Base-by-base conservation (phyloP, 2,113 vertebrate genomes). In the Oryzias curvinotus region DNA sequence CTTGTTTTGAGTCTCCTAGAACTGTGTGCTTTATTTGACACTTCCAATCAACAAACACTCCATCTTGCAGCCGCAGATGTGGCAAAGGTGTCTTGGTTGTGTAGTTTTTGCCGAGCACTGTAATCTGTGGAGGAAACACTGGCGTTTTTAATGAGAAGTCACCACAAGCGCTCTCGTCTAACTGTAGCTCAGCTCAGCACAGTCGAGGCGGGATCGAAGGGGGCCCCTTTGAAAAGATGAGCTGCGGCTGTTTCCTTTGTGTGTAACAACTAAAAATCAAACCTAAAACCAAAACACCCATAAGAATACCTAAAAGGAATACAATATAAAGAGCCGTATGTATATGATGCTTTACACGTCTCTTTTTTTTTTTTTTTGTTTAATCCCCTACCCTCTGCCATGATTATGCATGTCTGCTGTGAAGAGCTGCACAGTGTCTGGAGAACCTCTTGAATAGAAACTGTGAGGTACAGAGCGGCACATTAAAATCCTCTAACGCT, bases 261-360 rank as follows among this genome's bases (percentile, higher is more conserved):
- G 85, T 85, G 85, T 87, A 86, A 79, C 86, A 69, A 75, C 63
- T 75, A 66, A 80, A 88, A 89, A 88, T 87, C 84, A 88, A 91
- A 92, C 79, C 81, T 78, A 73, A 87, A 88, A 86, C 83, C 82
- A 86, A 88, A 91, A 90, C 85, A 89, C 89, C 90, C 90, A 82
- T 86, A 91, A 91, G 91, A 91, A 83, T 87, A 91, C 85, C 88
- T 89, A 88, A 90, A 92, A 91, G 90, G 78, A 73, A 47, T 84
- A 87, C 85, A 87, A 80, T 88, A 85, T 85, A 81, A 89, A 87
- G 84, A 71, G 79, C 85, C 86, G 73, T 85, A 89, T 89, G 89
- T 89, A 88, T 89, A 88, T 84, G 91, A 80, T 80, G 88, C 88
- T 85, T 90, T 88, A 89, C 88, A 90, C 81, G 50, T 85, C 68